Evolutionary conservation across 2,888 invertebrate genomes (phyloP), one percentile per base, ranked within the genome.

Genomic region (Carterocephalus palaemon): DNA sequence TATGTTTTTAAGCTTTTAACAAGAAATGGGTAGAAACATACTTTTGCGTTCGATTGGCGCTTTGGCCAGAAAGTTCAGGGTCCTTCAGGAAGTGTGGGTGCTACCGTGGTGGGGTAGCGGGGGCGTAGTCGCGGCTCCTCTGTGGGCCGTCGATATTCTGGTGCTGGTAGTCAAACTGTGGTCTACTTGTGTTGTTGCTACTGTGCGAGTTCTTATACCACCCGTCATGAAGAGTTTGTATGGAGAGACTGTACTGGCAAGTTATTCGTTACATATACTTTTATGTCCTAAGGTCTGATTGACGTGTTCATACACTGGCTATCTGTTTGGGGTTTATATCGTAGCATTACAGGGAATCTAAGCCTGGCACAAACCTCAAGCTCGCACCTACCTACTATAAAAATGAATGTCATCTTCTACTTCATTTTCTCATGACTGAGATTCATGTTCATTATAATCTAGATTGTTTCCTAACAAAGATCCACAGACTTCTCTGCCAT

Each of bases 41-140:
- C 59, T 82, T 7, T 67, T 75, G 43, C 67, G 79, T 51, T 63
- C 64, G 4, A 52, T 85, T 54, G 73, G 77, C 29, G 51, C 54
- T 31, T 53, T 77, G 37, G 86, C 85, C 22, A 67, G 81, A 38
- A 82, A 74, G 55, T 85, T 83, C 45, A 67, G 86, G 53, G 63
- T 69, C 2, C 53, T 79, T 5, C 81, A 86, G 53, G 86, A 86
- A 56, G 67, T 71, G 57, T 86, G 84, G 81, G 70, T 85, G 23
- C 53, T 83, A 23, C 83, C 85, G 1, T 84, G 82, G 80, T 84
- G 84, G 82, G 78, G 76, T 0, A 72, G 73, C 50, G 80, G 83
- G 0, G 70, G 77, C 3, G 45, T 83, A 40, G 65, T 73, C 0
- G 54, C 76, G 5, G 70, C 71, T 2, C 84, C 84, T 0, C 61